Percentiles rank a stretch among this genome's conserved stretches.
phyloP scores from a whole-genome alignment of 2,888 invertebrate species.

The Idaea biselata region DNA sequence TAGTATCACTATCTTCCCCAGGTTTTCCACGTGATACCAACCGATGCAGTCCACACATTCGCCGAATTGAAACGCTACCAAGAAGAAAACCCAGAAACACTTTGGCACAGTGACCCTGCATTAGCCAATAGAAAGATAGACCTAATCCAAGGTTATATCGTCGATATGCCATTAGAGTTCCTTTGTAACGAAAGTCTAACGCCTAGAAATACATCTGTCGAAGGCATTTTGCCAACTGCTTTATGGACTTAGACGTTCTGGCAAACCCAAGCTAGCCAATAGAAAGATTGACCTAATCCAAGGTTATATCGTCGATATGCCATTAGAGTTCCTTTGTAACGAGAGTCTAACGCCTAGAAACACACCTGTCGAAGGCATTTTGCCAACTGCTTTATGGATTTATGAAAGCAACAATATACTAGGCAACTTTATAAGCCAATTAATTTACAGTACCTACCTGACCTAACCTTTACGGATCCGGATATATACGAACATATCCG shows the following conservation, averaged over 20 bases:
- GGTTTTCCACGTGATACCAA: conserved; percentile 95
- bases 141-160: conserved; percentile 91
- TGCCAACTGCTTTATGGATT: conserved; percentile 96
- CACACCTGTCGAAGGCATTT: conserved; percentile 92
- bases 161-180: conserved; percentile 93
- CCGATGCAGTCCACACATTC: conserved; percentile 89
- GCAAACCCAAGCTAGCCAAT: conserved; percentile 86
- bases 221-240: conserved; percentile 94
- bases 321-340: conserved; percentile 92
- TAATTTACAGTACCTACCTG: no score
- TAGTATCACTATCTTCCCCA: conserved; percentile 34
- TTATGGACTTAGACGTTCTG: conserved; percentile 92
- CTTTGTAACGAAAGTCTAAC: conserved; percentile 92
- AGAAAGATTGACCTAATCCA: conserved; percentile 82
- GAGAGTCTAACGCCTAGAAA: conserved; percentile 92
- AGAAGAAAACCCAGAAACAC: conserved; percentile 81
- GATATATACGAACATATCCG: no score
- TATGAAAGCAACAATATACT: conserved; percentile 43
- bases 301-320: conserved; percentile 94
- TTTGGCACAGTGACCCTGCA: conserved; percentile 87
- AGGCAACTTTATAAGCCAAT: no score
- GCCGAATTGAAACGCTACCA: conserved; percentile 88
- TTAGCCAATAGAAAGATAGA: conserved; percentile 86
- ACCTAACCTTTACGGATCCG: no score
- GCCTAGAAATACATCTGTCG: conserved; percentile 91